Percentiles rank a stretch among this genome's conserved stretches.
These are phyloP conservation scores for Caenorhabditis panamensis DNA, from an alignment of 2,888 invertebrate genomes.

Conservation along the genomic window DNA sequence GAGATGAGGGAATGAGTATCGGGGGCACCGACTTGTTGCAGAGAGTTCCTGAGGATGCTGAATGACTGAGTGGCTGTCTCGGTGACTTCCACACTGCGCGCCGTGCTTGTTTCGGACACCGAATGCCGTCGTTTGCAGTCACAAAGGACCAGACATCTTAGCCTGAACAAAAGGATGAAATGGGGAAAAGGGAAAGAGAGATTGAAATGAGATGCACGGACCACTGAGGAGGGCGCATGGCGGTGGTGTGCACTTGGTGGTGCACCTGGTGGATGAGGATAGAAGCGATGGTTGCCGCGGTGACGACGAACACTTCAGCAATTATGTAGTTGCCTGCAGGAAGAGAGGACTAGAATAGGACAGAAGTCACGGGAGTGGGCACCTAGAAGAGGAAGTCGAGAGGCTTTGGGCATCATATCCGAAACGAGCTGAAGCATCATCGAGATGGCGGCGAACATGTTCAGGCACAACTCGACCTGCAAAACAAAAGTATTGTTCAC, in stretches of 20 bases:
- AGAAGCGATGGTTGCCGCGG: slow-evolving; percentile 59
- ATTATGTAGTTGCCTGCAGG: slow-evolving; percentile 66
- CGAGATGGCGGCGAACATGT: slow-evolving; percentile 71
- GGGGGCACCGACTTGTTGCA: slow-evolving; percentile 30
- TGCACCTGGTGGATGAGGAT: slow-evolving; percentile 56
- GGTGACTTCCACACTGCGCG: slow-evolving; percentile 37
- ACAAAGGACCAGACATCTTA: slow-evolving; percentile 43
- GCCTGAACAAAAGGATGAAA: slow-evolving; percentile 17
- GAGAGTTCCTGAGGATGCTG: slow-evolving; percentile 32
- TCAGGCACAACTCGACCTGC: slow-evolving; percentile 59
- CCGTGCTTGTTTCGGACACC: slow-evolving; percentile 23
- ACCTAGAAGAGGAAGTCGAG: slow-evolving; percentile 69
- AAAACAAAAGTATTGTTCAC: background rate
- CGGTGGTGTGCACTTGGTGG: slow-evolving; percentile 56
- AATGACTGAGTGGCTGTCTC: slow-evolving; percentile 26
- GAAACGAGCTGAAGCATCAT: slow-evolving; percentile 72
- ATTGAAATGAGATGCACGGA: slow-evolving; percentile 6
- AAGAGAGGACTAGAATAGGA: background rate
- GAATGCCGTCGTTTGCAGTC: slow-evolving; percentile 37
- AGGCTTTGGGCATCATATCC: slow-evolving; percentile 75
- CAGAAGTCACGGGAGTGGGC: background rate
- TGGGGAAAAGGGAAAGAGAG: background rate
- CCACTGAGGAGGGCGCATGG: slow-evolving; percentile 56
- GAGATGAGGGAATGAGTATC: background rate
- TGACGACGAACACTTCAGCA: slow-evolving; percentile 65